Percentiles rank a stretch among this genome's conserved stretches.
Evolutionary conservation across 2,797 vertebrate species (phyloP).

Genomic region (Crax fasciolata): DNA sequence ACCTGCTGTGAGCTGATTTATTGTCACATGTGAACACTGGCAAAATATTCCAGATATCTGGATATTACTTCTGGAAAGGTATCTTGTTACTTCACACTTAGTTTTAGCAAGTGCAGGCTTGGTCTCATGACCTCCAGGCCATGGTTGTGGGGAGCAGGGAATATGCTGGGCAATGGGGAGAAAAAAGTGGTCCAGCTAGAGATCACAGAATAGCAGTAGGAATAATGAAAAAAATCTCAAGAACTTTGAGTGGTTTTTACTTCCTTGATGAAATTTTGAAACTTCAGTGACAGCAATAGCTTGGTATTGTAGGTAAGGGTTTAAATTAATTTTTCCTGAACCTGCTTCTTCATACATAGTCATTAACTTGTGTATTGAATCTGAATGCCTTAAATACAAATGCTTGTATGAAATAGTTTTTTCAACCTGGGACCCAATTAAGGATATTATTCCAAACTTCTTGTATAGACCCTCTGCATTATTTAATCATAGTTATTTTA

Average conservation of each 20-base stretch:
- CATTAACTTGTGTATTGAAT: constrained; percentile 15
- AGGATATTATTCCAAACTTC: constrained; percentile 16
- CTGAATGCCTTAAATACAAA: constrained; percentile 7
- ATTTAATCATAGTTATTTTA: constrained; percentile 47
- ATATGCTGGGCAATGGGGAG: neutral
- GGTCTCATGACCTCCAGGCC: neutral
- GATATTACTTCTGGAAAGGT: neutral
- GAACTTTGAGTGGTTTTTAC: neutral
- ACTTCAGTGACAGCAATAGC: neutral
- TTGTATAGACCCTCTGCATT: neutral
- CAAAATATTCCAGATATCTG: neutral
- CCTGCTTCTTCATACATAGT: constrained; percentile 2
- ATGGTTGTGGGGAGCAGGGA: neutral
- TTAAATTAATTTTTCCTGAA: constrained; percentile 17
- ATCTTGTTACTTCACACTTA: neutral
- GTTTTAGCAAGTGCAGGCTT: neutral
- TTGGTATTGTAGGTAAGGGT: neutral
- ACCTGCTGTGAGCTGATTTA: constrained; percentile 20
- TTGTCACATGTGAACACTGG: neutral
- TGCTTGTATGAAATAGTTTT: neutral
- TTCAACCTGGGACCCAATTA: constrained; percentile 4
- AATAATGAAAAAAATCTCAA: neutral
- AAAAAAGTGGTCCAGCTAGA: neutral
- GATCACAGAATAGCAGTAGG: neutral
- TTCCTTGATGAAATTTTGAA: neutral